Evolutionary conservation across 1,140 invertebrate species (phyloP).

Genomic region (Drosophila kurseongensis): DNA sequence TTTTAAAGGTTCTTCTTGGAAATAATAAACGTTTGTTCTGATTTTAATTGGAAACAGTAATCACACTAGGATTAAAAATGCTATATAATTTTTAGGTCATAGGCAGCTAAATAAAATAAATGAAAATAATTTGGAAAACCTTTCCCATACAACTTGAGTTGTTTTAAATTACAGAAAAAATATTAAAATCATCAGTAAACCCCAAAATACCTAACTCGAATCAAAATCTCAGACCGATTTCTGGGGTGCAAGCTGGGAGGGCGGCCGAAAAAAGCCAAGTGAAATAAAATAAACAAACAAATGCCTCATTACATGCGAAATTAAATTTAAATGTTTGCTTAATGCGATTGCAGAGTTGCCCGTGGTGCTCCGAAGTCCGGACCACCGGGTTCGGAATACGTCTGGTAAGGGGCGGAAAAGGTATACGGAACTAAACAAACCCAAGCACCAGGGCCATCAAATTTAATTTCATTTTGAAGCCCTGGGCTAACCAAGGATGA

Average conservation of each 20-base stretch:
- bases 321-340: slow-evolving; percentile 84
- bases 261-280: slow-evolving; percentile 30
- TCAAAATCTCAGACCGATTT: slow-evolving; percentile 23
- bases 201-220: slow-evolving; percentile 26
- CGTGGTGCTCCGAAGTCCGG: slow-evolving; percentile 32
- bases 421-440: slow-evolving; percentile 69
- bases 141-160: neutral
- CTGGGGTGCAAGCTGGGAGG: slow-evolving; percentile 2
- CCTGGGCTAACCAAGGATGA: slow-evolving; percentile 76
- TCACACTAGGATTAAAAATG: too few species aligned
- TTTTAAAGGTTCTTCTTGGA: neutral
- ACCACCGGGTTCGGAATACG: slow-evolving; percentile 6
- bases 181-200: slow-evolving; percentile 27
- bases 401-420: slow-evolving; percentile 47
- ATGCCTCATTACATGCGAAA: slow-evolving; percentile 84
- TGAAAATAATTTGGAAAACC: too few species aligned
- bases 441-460: slow-evolving; percentile 68
- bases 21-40: neutral
- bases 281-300: slow-evolving; percentile 81
- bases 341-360: slow-evolving; percentile 77
- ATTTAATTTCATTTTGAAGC: slow-evolving; percentile 82
- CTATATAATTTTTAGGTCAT: too few species aligned
- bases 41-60: neutral
- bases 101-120: too few species aligned
- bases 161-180: slow-evolving; percentile 11